Evolutionary conservation across 2,797 vertebrate species (phyloP), one percentile per base, ranked within the genome.

Genomic region (Labroides dimidiatus): DNA sequence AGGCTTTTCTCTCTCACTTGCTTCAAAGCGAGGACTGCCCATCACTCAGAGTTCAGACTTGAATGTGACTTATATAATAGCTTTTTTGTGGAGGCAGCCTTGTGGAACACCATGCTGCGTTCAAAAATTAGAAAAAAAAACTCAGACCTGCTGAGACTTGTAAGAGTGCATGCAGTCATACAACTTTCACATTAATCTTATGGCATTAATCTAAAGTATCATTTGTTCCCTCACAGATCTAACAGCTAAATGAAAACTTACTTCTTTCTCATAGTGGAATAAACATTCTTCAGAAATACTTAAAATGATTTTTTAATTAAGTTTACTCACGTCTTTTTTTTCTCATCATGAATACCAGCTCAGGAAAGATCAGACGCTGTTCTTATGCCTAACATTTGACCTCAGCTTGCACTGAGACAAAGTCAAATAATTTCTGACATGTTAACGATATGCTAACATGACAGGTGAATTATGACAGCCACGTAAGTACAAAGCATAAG

Each of bases 91-190:
- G 78, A 89, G 82, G 84, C 85, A 87, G 87, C 74, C 71, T 82
- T 74, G 84, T 64, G 67, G 59, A 77, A 78, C 66, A 75, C 44
- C 64, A 67, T 20, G 52, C 69, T 62, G 80, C 23, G 1, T 37
- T 65, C 19, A 58, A 65, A 45, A 61, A 58, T 48, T 10, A 58
- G 23, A 61, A 68, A 64, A 63, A 68, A 70, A 33, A 52, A 49
- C 69, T 56, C 77, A 81, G 74, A 83, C 90, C 85, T 81, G 91
- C 80, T 83, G 80, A 80, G 80, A 91, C 92, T 79, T 85, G 90
- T 75, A 48, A 68, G 61, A 39, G 59, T 49, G 55, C 82, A 72
- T 14, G 48, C 37, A 75, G 69, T 80, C 67, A 21, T 15, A 42
- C 48, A 24, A 61, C 69, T 77, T 53, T 69, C 59, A 74, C 71